Base-by-base conservation (phyloP, 2,888 invertebrate species). In the Philhelius pedissequus region DNA sequence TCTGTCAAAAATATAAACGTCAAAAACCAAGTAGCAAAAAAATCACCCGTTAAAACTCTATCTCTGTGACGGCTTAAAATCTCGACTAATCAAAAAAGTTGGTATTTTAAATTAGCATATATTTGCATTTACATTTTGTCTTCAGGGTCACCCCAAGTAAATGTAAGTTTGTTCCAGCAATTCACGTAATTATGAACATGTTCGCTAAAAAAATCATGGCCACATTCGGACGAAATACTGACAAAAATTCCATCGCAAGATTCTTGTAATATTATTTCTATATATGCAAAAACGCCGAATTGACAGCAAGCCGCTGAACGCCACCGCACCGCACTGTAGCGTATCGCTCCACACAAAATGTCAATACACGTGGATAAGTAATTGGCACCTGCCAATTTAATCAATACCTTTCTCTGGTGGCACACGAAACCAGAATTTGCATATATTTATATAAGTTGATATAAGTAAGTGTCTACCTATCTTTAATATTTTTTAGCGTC, bases 361-460 rank as follows among this genome's bases (percentile, higher is more conserved):
- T 83, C 74, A 83, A 35, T 79, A 70, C 69, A 70, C 79, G 83
- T 74, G 83, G 79, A 83, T 78, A 83, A 79, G 74, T 83, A 83
- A 83, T 80, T 84, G 84, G 80, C 84, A 84, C 80, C 84, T 84
- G 84, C 84, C 84, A 80, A 71, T 84, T 70, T 84, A 76, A 84
- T 84, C 80, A 80, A 84, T 84, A 80, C 80, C 84, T 84, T 84
- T 84, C 84, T 71, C 84, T 76, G 84, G 54, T 76, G 79, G 75
- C 71, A 80, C 71, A 84, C 80, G 84, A 76, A 76, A 84, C 84
- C 66, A 76, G 75, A 84, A 84, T 84, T 80, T 84, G 71, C 84
- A 84, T 62, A 40, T 60, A 56, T 20, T 56, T 38, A 60, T 62
- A n/a, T n/a, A n/a, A n/a, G n/a, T n/a, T n/a, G n/a, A n/a, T n/a